A percentile compares a stretch with the other conserved stretches of the same genome.
phyloP scores from a whole-genome alignment of 1,140 invertebrate genomes.

The Heliconius congener region DNA sequence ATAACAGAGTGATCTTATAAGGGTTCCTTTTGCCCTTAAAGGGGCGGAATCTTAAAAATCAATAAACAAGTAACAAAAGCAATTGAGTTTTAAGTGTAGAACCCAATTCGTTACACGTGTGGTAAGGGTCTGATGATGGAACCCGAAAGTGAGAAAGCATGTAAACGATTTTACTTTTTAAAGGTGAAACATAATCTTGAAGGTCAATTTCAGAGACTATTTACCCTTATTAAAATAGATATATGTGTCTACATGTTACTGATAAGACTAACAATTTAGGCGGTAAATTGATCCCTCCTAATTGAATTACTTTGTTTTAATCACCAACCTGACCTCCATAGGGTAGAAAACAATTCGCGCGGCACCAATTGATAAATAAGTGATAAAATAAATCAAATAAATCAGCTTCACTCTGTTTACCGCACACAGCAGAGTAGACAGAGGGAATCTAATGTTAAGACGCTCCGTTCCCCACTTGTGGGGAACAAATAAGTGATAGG shows the following conservation, averaged over 20 bases:
- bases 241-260: not conserved
- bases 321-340: conserved; percentile 6
- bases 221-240: not conserved
- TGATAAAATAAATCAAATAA: not conserved
- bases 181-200: too few relatives aligned
- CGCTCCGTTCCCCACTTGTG: too few relatives aligned
- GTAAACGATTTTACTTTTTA: not conserved
- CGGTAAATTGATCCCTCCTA: conserved; percentile 2
- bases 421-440: too few relatives aligned
- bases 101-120: too few relatives aligned
- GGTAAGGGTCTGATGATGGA: not conserved
- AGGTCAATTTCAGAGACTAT: too few relatives aligned
- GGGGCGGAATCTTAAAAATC: not conserved
- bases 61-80: not conserved
- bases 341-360: not conserved
- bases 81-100: too few relatives aligned
- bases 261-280: conserved; percentile 13
- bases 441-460: too few relatives aligned
- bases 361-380: not conserved
- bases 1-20: too few relatives aligned
- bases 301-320: conserved; percentile 18
- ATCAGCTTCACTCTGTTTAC: too few relatives aligned
- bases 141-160: not conserved
- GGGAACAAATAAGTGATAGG: not conserved
- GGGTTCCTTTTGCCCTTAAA: too few relatives aligned